These are phyloP conservation scores for Melanotaenia duboulayi DNA, from an alignment of 2,113 vertebrate species.

Conservation along the genomic window DNA sequence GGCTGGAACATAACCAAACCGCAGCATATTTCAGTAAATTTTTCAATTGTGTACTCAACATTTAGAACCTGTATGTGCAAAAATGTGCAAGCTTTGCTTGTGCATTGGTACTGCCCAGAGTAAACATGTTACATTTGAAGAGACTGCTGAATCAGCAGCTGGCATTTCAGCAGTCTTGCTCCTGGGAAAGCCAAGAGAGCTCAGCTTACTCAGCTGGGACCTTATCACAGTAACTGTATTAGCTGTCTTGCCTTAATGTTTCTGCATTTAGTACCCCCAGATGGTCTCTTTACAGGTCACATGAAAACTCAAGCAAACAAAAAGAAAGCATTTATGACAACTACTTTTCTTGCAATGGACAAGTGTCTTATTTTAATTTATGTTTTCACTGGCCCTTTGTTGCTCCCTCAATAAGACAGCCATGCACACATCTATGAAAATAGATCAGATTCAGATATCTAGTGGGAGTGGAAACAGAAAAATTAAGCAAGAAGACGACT, in stretches of 20 bases:
- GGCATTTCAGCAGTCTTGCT: conserved; percentile 29
- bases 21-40: background rate
- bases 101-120: conserved; percentile 13
- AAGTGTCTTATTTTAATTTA: no score
- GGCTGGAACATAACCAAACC: no score
- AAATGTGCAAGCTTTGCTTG: background rate
- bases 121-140: conserved; percentile 18
- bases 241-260: conserved; percentile 2
- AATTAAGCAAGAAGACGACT: no score
- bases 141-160: conserved; percentile 37
- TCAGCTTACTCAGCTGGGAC: conserved; percentile 28
- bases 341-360: no score
- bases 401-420: no score
- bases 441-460: no score
- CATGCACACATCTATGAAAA: no score
- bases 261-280: conserved; percentile 14
- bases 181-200: conserved; percentile 3
- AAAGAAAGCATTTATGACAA: no score
- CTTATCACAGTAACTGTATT: conserved; percentile 25
- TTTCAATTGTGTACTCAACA: background rate
- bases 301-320: no score
- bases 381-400: no score
- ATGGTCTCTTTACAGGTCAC: conserved; percentile 3
- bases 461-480: no score
- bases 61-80: background rate